These are phyloP conservation scores for Bucorvus abyssinicus DNA, from an alignment of 2,797 vertebrate genomes.

Conservation along the genomic window DNA sequence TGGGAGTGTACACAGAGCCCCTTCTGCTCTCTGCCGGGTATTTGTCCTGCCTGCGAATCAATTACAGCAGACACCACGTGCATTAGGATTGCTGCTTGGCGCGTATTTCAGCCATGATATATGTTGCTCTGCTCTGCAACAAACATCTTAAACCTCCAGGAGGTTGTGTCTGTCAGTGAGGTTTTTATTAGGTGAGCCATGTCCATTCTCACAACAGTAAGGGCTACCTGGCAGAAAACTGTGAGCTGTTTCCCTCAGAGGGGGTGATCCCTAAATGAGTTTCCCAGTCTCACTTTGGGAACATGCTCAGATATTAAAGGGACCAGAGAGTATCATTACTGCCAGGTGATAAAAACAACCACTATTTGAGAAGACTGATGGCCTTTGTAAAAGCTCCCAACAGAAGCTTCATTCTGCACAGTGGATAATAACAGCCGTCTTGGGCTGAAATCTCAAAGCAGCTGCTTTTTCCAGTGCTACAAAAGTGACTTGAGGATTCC, in stretches of 20 bases:
- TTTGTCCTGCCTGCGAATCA: constrained; percentile 73
- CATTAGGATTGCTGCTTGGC: constrained; percentile 69
- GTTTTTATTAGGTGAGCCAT: constrained; percentile 67
- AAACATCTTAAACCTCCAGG: constrained; percentile 66
- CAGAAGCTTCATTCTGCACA: constrained; percentile 42
- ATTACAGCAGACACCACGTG: constrained; percentile 65
- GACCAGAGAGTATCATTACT: constrained; percentile 23
- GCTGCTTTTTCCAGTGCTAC: constrained; percentile 61
- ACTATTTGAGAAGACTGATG: constrained; percentile 31
- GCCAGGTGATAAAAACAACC: constrained; percentile 49
- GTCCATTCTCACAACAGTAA: constrained; percentile 53
- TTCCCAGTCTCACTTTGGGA: not conserved
- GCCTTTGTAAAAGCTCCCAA: constrained; percentile 21
- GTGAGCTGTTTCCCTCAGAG: not conserved
- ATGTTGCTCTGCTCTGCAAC: constrained; percentile 60
- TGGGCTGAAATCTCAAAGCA: constrained; percentile 63
- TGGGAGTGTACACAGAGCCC: constrained; percentile 47
- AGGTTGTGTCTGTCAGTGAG: constrained; percentile 61
- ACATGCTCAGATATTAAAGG: constrained; percentile 44
- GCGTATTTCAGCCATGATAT: constrained; percentile 64
- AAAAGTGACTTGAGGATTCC: constrained; percentile 56
- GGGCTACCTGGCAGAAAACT: constrained; percentile 49
- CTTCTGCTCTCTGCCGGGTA: constrained; percentile 36
- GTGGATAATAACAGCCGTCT: not conserved
- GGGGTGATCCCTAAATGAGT: not conserved